Base-by-base conservation (phyloP, 2,113 vertebrate species). In the Sterrhoptilus dennistouni region DNA sequence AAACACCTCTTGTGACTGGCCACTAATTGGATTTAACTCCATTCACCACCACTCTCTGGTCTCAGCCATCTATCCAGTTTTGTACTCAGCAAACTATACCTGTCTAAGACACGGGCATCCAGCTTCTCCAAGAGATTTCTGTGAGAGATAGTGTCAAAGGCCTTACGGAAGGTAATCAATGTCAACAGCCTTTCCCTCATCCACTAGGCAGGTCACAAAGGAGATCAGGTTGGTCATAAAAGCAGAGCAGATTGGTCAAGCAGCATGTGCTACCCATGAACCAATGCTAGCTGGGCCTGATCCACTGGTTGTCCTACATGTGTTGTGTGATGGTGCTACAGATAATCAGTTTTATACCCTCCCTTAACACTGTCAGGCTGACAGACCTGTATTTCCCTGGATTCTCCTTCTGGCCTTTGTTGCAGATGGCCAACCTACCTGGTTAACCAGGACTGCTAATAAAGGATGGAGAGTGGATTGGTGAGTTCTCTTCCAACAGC, bases 261-360 rank as follows among this genome's bases (percentile, higher is more conserved):
- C 7, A 45, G n/a, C 14, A 38, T 54, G 14, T 64, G 40, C 35
- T 57, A 1, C 13, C 35, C 35, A 40, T 25, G 52, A 57, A 24
- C 12, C 10, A 17, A 13, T 75, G 42, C 20, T 42, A n/a, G 12
- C 35, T 42, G 35, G 23, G 50, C 52, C n/a, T 65, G 42, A 57
- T 57, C 42, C 25, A 40, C 35, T 56, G 23, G 11, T 22, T 69
- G 14, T 49, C 28, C 54, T 38, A 56, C n/a, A 28, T 8, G n/a
- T n/a, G 22, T 14, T 0, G 0, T 47, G 23, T 28, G 50, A 47
- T 38, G 6, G 9, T 35, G 28, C 50, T n/a, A 22, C 24, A 33
- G 28, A 64, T 38, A 23, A 33, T 27, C 14, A 23, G 3, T 47
- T 64, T 23, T 28, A 23, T 28, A 38, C 40, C 19, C 59, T 74